Base-by-base conservation (phyloP, 2,797 vertebrate genomes). In the Gymnocypris eckloni region DNA sequence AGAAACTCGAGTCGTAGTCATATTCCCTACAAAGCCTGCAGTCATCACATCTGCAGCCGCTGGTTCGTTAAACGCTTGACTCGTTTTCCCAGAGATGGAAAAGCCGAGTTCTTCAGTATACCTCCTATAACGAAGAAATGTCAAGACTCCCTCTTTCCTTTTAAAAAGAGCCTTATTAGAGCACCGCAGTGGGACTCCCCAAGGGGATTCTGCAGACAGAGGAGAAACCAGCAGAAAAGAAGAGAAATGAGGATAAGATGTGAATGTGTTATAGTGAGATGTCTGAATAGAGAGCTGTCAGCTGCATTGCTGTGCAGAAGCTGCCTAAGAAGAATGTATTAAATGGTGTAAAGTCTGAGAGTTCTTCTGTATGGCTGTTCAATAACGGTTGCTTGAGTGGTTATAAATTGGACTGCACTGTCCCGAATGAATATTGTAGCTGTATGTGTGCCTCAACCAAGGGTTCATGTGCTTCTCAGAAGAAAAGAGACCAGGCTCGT, bases 11-110 rank as follows among this genome's bases (percentile, higher is more conserved):
- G 75, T 84, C 73, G 13, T 22, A 43, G 45, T 82, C 43, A 33
- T 50, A 64, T 37, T 83, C 81, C 54, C 70, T 37, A 50, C 45
- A 84, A 79, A 72, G 83, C 70, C 83, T 48, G 6, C 76, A 79
- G 83, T 85, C 83, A 79, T 85, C 67, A 61, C 83, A 79, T 85
- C 76, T 79, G 52, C 22, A 79, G 83, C 59, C 33, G 37, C 48
- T 69, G 73, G 43, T 52, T 77, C 37, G 73, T 84, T 69, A 69
- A 84, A 78, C 15, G 45, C 73, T 39, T 39, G 28, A 33, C 33
- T 69, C 45, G 22, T 52, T 83, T 50, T 66, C 43, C 39, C 72
- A 39, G 61, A 67, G 48, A 41, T 77, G 48, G 82, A 83, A 52
- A 66, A 83, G 61, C 56, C 0, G 4, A 37, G 13, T 82, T 18